Base-by-base conservation (phyloP, 1,140 invertebrate species). In the Wiebesia pumilae region DNA sequence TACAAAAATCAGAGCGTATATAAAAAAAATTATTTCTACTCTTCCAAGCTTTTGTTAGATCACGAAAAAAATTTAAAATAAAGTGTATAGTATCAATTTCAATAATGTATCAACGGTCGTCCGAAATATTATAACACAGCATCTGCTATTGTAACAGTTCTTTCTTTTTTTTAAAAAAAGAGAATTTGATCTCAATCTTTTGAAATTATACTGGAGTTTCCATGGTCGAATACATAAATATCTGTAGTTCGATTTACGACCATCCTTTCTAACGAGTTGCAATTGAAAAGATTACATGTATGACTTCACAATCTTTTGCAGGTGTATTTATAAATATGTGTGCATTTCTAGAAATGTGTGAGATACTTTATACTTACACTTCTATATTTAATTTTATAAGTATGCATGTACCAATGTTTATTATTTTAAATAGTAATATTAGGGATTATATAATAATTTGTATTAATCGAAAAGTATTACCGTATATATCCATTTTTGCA, bases 101-200 rank as follows among this genome's bases (percentile, higher is more conserved):
- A 86, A 38, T 81, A 75, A 82, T 77, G 51, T 33, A 54, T n/a
- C 58, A 86, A 86, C 80, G 85, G 85, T 78, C 84, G 30, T 21
- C 40, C 33, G 6, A 35, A 4, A 40, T 47, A 78, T n/a, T n/a
- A n/a, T 82, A 58, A 77, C 51, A 62, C 65, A 78, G 77, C 78
- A 78, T 77, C 69, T 86, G 80, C 80, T 24, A 82, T 86, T 78
- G 85, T 82, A n/a, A 30, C 43, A 75, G 27, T 58, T 43, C 9
- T 38, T 73, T n/a, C n/a, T n/a, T n/a, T 71, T 69, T 65, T 43
- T 35, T 78, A 62, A 54, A 82, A 82, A 30, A 54, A 6, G 40
- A 12, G 80, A 82, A 86, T 69, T 82, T 54, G 85, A 86, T 82
- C 80, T 82, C 35, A 65, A 78, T 30, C 80, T 86, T 86, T 86